Percentiles rank a stretch among this genome's conserved stretches.
phyloP scores from a whole-genome alignment of 2,888 invertebrate genomes.

The Congeria kusceri region DNA sequence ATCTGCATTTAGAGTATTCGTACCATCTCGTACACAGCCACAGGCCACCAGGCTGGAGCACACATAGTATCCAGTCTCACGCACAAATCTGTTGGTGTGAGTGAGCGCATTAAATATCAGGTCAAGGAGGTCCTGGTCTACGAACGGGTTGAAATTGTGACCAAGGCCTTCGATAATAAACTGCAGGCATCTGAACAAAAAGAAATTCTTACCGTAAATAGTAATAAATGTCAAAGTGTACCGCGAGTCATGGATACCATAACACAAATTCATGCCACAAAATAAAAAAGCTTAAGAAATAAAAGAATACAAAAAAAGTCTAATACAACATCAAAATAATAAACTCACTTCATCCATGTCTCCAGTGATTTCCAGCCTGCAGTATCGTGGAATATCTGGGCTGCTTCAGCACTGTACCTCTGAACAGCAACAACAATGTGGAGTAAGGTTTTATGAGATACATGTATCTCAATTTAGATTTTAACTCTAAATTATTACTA shows the following conservation, averaged over 20 bases:
- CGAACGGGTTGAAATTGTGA: conserved; percentile 84
- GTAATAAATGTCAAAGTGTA: too few species aligned
- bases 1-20: too few species aligned
- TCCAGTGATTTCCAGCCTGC: conserved; percentile 87
- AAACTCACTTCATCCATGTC: conserved; percentile 87
- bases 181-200: conserved; percentile 85
- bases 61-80: conserved; percentile 87
- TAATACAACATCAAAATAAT: too few species aligned
- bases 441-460: too few species aligned
- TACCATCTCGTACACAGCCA: conserved; percentile 74
- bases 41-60: conserved; percentile 85
- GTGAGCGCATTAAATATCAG: conserved; percentile 86
- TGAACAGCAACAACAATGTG: conserved; percentile 60
- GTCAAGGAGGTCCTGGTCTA: conserved; percentile 86
- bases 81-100: conserved; percentile 87
- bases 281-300: too few species aligned
- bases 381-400: conserved; percentile 87
- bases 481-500: too few species aligned
- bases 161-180: conserved; percentile 86
- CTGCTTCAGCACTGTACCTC: conserved; percentile 84
- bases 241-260: too few species aligned
- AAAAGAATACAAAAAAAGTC: too few species aligned
- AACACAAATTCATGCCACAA: too few species aligned
- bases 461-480: too few species aligned
- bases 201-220: too few species aligned